Evolutionary conservation across 2,113 vertebrate genomes (phyloP).

Genomic region (Girardinichthys multiradiatus): DNA sequence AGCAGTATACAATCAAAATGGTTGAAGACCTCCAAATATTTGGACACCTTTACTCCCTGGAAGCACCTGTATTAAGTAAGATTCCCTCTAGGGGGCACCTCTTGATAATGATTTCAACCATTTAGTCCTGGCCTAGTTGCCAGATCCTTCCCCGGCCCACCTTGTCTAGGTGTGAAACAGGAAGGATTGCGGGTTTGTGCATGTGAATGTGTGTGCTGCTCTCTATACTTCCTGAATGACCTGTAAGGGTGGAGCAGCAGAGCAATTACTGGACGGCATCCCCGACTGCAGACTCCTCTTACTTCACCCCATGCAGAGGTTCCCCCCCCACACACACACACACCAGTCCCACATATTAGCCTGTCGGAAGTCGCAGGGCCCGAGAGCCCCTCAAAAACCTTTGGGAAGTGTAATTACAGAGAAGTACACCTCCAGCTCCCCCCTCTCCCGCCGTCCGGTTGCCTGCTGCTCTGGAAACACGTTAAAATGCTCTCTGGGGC

Average conservation of each 20-base stretch:
- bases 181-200: conserved; percentile 34
- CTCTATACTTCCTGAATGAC: conserved; percentile 60
- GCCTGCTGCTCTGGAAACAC: conserved; percentile 79
- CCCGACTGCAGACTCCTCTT: conserved; percentile 51
- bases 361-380: conserved; percentile 61
- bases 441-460: conserved; percentile 77
- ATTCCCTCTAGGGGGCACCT: not conserved
- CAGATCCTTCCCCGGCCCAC: conserved; percentile 31
- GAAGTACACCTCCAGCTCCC: conserved; percentile 53
- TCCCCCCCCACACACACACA: conserved; percentile 12
- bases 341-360: conserved; percentile 35
- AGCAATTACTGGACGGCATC: conserved; percentile 68
- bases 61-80: not conserved
- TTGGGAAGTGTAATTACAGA: conserved; percentile 78
- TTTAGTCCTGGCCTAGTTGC: not conserved
- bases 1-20: not conserved
- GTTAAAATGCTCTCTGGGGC: conserved; percentile 78
- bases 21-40: not conserved
- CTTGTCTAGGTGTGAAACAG: conserved; percentile 49
- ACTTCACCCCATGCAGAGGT: conserved; percentile 34
- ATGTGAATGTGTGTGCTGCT: conserved; percentile 31
- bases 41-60: not conserved
- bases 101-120: not conserved
- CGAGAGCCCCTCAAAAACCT: conserved; percentile 57
- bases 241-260: conserved; percentile 68